Conservation (phyloP, 2,888 invertebrate species). For the Galeopsomyia nigrocyanea region DNA sequence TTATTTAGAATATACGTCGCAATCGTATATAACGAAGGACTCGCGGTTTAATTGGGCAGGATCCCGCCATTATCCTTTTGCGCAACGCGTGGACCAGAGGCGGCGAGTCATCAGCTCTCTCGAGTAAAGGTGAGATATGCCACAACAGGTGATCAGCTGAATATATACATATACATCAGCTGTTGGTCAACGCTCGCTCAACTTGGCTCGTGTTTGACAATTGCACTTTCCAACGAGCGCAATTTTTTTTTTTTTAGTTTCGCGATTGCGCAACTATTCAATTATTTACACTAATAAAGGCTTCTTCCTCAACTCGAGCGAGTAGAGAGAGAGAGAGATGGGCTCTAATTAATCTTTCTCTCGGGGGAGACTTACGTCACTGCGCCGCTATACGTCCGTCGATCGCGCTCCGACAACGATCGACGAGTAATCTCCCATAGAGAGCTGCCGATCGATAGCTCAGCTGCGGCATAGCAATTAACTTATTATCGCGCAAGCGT, state of each 20-base stretch:
- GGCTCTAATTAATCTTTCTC: conserved; percentile 18
- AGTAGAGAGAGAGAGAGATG: no score
- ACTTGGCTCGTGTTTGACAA: no score
- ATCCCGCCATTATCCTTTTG: conserved; percentile 3
- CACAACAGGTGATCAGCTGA: no score
- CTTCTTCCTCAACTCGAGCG: background rate
- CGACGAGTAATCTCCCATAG: no score
- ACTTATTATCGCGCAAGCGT: conserved; percentile 24
- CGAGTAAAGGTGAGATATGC: background rate
- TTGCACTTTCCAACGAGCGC: no score
- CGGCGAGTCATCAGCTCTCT: no score
- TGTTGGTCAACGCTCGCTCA: no score
- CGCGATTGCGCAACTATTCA: background rate
- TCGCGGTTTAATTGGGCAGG: conserved; percentile 18
- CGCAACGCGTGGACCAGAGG: background rate
- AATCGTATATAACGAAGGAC: conserved; percentile 5
- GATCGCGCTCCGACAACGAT: background rate
- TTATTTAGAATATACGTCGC: no score
- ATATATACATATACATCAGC: no score
- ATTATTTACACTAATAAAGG: conserved; percentile 21
- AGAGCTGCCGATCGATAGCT: no score
- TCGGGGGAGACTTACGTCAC: conserved; percentile 8
- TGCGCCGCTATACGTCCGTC: background rate
- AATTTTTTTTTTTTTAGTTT: no score
- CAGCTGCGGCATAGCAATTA: background rate